A percentile compares a stretch with the other conserved stretches of the same genome.
Conservation (phyloP, 2,797 vertebrate species). For the Geotrypetes seraphini region DNA sequence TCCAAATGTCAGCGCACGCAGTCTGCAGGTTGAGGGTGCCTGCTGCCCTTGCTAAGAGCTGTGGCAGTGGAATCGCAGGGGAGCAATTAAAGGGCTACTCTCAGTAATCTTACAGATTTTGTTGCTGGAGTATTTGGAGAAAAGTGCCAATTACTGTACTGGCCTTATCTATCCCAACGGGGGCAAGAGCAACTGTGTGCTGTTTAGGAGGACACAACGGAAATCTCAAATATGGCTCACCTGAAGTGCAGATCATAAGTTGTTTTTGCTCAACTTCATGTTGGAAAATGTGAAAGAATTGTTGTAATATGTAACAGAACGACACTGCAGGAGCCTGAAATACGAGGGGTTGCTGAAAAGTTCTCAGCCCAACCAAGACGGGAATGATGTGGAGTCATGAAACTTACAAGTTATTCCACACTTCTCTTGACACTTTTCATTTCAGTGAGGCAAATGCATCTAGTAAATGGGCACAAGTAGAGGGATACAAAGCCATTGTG, state of each 20-base stretch:
- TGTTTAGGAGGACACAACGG: slow-evolving; percentile 18
- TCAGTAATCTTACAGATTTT: slow-evolving; percentile 54
- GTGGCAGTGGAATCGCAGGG: slow-evolving; percentile 49
- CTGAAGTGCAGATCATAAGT: neutral
- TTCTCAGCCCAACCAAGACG: too few relatives aligned
- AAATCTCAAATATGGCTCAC: neutral
- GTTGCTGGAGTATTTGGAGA: slow-evolving; percentile 43
- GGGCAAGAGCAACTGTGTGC: slow-evolving; percentile 42
- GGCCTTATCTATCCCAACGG: slow-evolving; percentile 51
- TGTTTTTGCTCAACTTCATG: slow-evolving; percentile 14
- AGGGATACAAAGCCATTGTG: too few relatives aligned
- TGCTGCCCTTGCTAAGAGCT: slow-evolving; percentile 42
- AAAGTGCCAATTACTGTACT: slow-evolving; percentile 60
- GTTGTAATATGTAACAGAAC: neutral
- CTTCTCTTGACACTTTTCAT: too few relatives aligned
- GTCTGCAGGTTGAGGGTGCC: slow-evolving; percentile 37
- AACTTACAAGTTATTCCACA: too few relatives aligned
- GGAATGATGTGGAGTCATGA: too few relatives aligned
- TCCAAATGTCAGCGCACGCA: slow-evolving; percentile 57
- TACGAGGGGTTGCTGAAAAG: too few relatives aligned
- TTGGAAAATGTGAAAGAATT: slow-evolving; percentile 6
- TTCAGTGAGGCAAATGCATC: too few relatives aligned
- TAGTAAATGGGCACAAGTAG: too few relatives aligned
- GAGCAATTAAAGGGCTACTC: slow-evolving; percentile 56
- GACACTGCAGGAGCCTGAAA: too few relatives aligned